Base-by-base conservation (phyloP, 2,888 invertebrate genomes). In the Agapetus fuscipes region DNA sequence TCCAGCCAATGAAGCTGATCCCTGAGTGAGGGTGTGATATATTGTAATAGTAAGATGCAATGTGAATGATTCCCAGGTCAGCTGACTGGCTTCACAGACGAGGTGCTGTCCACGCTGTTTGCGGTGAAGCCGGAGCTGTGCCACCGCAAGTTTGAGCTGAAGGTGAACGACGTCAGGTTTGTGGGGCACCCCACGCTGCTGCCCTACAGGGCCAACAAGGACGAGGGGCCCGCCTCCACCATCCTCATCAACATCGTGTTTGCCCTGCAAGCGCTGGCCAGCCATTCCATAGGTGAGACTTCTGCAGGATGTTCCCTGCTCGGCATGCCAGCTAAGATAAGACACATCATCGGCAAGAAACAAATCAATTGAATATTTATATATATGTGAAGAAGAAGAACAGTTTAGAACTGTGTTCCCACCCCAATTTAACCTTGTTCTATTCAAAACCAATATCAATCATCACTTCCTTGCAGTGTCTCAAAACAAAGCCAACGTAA, bases 111-210 rank as follows among this genome's bases (percentile, higher is more conserved):
- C 7, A 88, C 87, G 2, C 61, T 93, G 27, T 89, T 93, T 62
- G 91, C 91, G 4, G 93, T 94, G 0, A 93, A 93, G 57, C 78
- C 83, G 7, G 88, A 90, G 53, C 63, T 95, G 13, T 93, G 90
- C 56, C 88, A 88, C 54, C 74, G 83, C 46, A 91, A 91, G 58
- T 93, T 96, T 66, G 94, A 94, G 59, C 66, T 95, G 1, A 94
- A 95, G 72, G 83, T 96, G 0, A 94, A 96, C 62, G 91, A 95
- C 71, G 89, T 95, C 0, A 71, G 94, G 30, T 96, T 96, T 66
- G 89, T 96, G 9, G 91, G 95, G 1, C 94, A 93, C 61, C 95
- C 96, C 0, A 88, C 90, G 2, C 61, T 84, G 16, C 71, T 90
- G 34, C 80, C 80, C 10, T 75, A 80, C 25, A 67, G 79, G 49